phyloP scores from a whole-genome alignment of 2,888 invertebrate genomes.

The Spialia ferax region DNA sequence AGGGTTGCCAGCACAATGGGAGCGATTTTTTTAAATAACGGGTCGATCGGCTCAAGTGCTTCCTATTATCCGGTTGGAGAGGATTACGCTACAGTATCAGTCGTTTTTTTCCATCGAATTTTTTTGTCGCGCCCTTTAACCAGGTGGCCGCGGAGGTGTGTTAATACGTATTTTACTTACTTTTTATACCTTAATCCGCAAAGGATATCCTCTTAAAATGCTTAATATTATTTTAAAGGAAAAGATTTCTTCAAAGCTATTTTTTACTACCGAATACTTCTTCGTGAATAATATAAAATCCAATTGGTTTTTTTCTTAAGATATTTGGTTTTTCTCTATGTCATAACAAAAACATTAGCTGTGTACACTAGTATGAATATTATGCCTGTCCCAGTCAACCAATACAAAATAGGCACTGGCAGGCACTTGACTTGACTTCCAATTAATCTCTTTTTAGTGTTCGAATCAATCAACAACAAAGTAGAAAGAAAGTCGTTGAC shows the following conservation, averaged over 20 bases:
- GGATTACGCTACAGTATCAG: slow-evolving; percentile 81
- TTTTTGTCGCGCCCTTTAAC: slow-evolving; percentile 64
- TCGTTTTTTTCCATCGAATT: slow-evolving; percentile 59
- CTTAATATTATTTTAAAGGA: slow-evolving; percentile 26
- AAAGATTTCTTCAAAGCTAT: background rate
- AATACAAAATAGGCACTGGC: slow-evolving; percentile 26
- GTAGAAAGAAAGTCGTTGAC: slow-evolving; percentile 1
- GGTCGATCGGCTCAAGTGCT: slow-evolving; percentile 83
- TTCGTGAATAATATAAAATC: too few relatives aligned
- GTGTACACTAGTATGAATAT: background rate
- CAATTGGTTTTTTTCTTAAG: too few relatives aligned
- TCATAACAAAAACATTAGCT: background rate
- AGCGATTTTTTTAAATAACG: slow-evolving; percentile 73
- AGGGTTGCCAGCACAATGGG: slow-evolving; percentile 78
- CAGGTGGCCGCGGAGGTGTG: slow-evolving; percentile 76
- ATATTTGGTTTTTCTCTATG: background rate
- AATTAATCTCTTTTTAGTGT: slow-evolving; percentile 68
- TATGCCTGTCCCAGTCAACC: slow-evolving; percentile 13
- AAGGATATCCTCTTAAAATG: slow-evolving; percentile 58
- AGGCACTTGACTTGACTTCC: slow-evolving; percentile 68
- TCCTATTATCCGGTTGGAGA: slow-evolving; percentile 77
- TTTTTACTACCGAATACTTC: too few relatives aligned
- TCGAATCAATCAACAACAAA: slow-evolving; percentile 56
- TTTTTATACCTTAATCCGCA: slow-evolving; percentile 69
- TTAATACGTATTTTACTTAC: slow-evolving; percentile 75